Base-by-base conservation (phyloP, 2,797 vertebrate species). In the Hydrolagus colliei region DNA sequence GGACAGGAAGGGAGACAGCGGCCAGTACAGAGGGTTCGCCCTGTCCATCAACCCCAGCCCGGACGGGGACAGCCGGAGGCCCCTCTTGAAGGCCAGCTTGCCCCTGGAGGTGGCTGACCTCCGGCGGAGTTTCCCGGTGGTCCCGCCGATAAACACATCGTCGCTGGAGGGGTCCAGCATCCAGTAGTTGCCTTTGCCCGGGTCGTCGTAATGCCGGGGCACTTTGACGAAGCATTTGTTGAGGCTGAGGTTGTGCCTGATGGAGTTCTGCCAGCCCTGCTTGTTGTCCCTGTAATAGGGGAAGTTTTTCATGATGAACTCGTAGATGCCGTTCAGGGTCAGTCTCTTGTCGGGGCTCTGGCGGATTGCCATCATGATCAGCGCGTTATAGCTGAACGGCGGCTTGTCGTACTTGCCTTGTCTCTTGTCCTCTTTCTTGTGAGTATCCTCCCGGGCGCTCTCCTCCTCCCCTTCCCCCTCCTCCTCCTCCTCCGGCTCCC, bases 141-240 rank as follows among this genome's bases (percentile, higher is more conserved):
- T 94, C 0, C 94, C 94, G 1, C 94, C 94, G 87, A 95, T 95
- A 86, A 95, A 95, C 0, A 95, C 94, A 62, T 95, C 94, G 52
- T 95, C 94, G 87, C 94, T 95, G 76, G 93, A 94, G 9, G 94
- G 94, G 90, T 95, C 94, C 87, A 95, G 86, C 93, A 95, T 95
- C 94, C 94, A 95, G 90, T 95, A 95, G 89, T 95, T 95, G 0
- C 94, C 94, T 86, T 95, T 95, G 0, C 94, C 94, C 10, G 94
- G 94, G 89, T 95, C 94, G 87, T 95, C 94, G 89, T 95, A 95
- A 90, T 95, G 94, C n/a, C 94, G 75, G 1, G 94, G 94, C 41
- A 95, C 94, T 89, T 95, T 95, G 0, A 95, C 94, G 87, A 95
- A 95, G 88, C 94, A 95, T 87, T 95, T 95, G 88, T 95, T 95